Percentiles rank a stretch among this genome's conserved stretches.
Conservation (phyloP, 2,888 invertebrate genomes). For the Platycheirus albimanus region DNA sequence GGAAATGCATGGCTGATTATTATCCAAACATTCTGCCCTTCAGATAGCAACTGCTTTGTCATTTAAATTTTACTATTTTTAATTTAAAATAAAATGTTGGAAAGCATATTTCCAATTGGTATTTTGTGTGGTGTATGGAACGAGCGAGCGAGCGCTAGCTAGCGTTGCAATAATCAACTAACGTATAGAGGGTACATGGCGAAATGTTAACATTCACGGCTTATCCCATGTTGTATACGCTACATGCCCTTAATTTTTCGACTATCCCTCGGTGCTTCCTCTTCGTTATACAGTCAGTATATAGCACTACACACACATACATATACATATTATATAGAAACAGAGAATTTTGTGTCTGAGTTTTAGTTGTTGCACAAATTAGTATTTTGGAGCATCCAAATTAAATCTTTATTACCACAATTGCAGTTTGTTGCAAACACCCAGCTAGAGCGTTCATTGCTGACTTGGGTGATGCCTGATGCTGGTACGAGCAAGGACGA, state of each 20-base stretch:
- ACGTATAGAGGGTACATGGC: constrained; percentile 30
- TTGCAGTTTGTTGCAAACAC: constrained; percentile 48
- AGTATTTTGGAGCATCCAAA: constrained; percentile 58
- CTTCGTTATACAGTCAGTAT: too few relatives aligned
- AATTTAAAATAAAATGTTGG: constrained; percentile 43
- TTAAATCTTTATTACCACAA: constrained; percentile 72
- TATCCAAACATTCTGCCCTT: constrained; percentile 3
- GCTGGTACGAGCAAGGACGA: constrained; percentile 27
- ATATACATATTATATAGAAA: background rate
- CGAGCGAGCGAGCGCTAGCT: too few relatives aligned
- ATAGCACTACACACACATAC: too few relatives aligned
- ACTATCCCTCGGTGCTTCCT: background rate
- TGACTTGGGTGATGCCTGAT: too few relatives aligned
- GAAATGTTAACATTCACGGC: constrained; percentile 21
- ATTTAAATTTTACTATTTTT: constrained; percentile 33
- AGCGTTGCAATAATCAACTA: constrained; percentile 58
- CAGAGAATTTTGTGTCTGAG: constrained; percentile 16
- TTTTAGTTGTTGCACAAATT: constrained; percentile 56
- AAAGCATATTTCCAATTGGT: constrained; percentile 55
- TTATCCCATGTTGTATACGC: constrained; percentile 38
- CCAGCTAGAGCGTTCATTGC: background rate
- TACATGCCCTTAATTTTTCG: constrained; percentile 12
- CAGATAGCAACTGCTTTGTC: background rate
- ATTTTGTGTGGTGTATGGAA: constrained; percentile 22
- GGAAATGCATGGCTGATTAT: too few relatives aligned